phyloP scores from a whole-genome alignment of 2,113 vertebrate genomes.

The Oplegnathus fasciatus region DNA sequence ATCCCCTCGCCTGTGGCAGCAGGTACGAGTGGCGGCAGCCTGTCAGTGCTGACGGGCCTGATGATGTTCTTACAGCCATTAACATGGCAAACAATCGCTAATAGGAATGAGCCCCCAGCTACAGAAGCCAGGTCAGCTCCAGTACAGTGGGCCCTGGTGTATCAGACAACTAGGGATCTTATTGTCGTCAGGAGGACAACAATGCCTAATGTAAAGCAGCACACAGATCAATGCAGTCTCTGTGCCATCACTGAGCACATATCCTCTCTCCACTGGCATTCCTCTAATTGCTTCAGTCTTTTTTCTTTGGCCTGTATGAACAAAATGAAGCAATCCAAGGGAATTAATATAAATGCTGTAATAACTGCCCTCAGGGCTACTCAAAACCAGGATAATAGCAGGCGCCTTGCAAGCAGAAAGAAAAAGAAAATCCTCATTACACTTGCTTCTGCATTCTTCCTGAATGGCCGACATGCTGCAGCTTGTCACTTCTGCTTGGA shows the following conservation, averaged over 20 bases:
- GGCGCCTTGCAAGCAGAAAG: conserved; percentile 77
- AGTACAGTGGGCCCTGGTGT: conserved; percentile 29
- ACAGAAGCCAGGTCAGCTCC: conserved; percentile 58
- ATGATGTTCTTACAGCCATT: conserved; percentile 88
- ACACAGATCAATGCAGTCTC: conserved; percentile 25
- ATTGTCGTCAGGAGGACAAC: not conserved
- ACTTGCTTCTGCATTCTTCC: conserved; percentile 82
- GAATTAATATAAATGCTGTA: conserved; percentile 85
- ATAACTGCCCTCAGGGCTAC: conserved; percentile 80
- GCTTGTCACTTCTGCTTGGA: conserved; percentile 71
- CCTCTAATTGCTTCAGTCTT: conserved; percentile 61
- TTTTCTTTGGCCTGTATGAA: conserved; percentile 74
- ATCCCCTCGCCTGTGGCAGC: conserved; percentile 82
- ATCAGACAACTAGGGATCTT: conserved; percentile 12
- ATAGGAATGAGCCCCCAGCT: conserved; percentile 87
- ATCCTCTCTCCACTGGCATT: conserved; percentile 47
- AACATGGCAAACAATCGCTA: conserved; percentile 85
- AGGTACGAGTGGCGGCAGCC: conserved; percentile 85
- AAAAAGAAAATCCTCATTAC: conserved; percentile 81
- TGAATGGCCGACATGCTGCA: conserved; percentile 71
- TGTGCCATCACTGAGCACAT: conserved; percentile 32
- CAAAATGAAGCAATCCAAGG: conserved; percentile 79
- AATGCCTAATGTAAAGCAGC: conserved; percentile 27
- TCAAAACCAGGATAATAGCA: conserved; percentile 82
- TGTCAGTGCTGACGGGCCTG: conserved; percentile 81